Base-by-base conservation (phyloP, 2,888 invertebrate species). In the Pterobdella sp. region DNA sequence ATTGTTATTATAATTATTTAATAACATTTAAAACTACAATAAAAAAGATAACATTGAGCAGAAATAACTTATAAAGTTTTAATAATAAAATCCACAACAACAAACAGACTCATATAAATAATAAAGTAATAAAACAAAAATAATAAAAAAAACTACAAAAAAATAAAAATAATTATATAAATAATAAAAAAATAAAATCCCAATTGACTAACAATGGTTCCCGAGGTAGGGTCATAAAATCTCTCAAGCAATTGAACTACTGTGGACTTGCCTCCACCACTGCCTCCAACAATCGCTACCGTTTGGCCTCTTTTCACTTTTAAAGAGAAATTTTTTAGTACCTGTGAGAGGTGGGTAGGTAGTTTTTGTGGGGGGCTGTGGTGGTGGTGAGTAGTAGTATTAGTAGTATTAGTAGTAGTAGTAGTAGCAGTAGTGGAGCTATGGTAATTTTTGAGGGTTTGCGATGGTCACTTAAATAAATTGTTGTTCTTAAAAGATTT, bases 121-220 rank as follows among this genome's bases (percentile, higher is more conserved):
- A 42, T 22, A 42, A 42, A 42, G 7, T 42, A 92, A 91, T 0
- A 14, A 7, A 32, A 14, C 31, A 32, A 7, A 7, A 14, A 67
- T 32, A 32, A 63, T n/a, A 63, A 63, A 7, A 10, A 63, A 14
- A 7, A 63, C 31, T 18, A 63, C 31, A 63, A 63, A 29, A 63
- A 63, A 63, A 63, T n/a, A 63, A 63, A 22, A 63, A 63, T 26
- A 63, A 63, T n/a, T 29, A 63, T n/a, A 7, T 18, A 7, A 63
- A 7, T n/a, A 63, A 63, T n/a, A 63, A 63, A 10, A 7, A 7
- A 14, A 7, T 18, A 29, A 63, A 63, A 29, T n/a, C 1, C 35
- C 66, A 18, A 64, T 26, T 29, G 64, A 75, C 77, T 76, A 29
- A 78, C 78, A 71, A 78, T 74, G 31, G 42, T 31, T 32, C 78